A percentile compares a stretch with the other conserved stretches of the same genome.
These are phyloP conservation scores for Lasioglossum morio DNA, from an alignment of 2,888 invertebrate species.

Conservation along the genomic window DNA sequence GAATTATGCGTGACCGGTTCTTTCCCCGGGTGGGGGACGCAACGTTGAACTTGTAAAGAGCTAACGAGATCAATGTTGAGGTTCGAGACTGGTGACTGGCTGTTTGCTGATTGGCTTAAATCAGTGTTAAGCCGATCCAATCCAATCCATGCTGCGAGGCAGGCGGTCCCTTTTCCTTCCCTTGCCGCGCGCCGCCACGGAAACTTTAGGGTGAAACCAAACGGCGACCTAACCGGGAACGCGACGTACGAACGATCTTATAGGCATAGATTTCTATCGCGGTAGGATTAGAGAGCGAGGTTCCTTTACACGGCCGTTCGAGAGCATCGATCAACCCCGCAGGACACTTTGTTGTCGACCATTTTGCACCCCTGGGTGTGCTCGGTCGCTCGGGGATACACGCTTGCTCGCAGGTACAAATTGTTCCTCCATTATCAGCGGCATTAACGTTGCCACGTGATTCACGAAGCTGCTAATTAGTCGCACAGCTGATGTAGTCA, in stretches of 20 bases:
- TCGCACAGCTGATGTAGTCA: neutral
- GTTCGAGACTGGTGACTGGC: conserved; percentile 79
- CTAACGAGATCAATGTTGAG: conserved; percentile 83
- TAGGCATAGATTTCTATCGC: conserved; percentile 53
- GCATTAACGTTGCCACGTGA: neutral
- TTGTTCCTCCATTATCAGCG: neutral
- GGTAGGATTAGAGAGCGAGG: conserved; percentile 61
- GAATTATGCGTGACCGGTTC: conserved; percentile 47
- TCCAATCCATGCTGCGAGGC: conserved; percentile 80
- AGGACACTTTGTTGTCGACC: conserved; percentile 2
- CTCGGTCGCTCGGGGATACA: neutral
- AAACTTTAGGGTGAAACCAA: conserved; percentile 63
- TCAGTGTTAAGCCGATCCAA: conserved; percentile 84
- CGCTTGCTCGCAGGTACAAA: neutral
- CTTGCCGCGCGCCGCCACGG: conserved; percentile 51
- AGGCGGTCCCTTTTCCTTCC: conserved; percentile 77
- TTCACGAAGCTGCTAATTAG: neutral
- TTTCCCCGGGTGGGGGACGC: conserved; percentile 70
- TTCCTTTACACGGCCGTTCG: conserved; percentile 47
- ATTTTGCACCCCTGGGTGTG: neutral
- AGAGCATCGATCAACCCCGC: conserved; percentile 1
- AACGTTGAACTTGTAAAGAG: conserved; percentile 82
- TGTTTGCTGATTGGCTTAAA: conserved; percentile 85
- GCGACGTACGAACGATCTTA: conserved; percentile 52
- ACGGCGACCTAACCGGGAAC: conserved; percentile 45